Evolutionary conservation across 1,140 invertebrate species (phyloP).

Genomic region (Dendroctonus valens): DNA sequence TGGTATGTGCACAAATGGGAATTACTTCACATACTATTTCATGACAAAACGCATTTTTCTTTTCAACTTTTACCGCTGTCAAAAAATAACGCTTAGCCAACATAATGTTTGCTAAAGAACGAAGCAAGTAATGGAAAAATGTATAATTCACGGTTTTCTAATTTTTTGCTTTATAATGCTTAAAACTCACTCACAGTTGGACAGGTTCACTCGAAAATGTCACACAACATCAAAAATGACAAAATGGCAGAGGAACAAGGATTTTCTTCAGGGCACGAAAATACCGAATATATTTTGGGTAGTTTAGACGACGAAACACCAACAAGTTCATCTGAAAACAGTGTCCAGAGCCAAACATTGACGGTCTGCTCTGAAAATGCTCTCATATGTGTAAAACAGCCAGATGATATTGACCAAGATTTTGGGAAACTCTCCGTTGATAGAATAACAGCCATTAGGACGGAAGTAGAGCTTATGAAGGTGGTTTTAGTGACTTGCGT

Average conservation of each 20-base stretch:
- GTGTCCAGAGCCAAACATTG: neutral
- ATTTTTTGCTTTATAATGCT: too few relatives aligned
- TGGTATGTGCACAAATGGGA: too few relatives aligned
- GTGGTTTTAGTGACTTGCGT: neutral
- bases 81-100: too few relatives aligned
- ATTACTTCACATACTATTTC: too few relatives aligned
- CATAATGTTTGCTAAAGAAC: too few relatives aligned
- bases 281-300: slow-evolving; percentile 20
- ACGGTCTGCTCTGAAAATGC: neutral
- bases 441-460: slow-evolving; percentile 27
- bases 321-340: slow-evolving; percentile 7
- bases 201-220: too few relatives aligned
- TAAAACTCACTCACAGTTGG: too few relatives aligned
- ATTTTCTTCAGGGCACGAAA: neutral
- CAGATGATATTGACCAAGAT: slow-evolving; percentile 12
- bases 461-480: slow-evolving; percentile 28
- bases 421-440: slow-evolving; percentile 16
- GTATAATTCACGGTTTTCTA: too few relatives aligned
- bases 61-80: too few relatives aligned
- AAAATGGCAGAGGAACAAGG: slow-evolving; percentile 10
- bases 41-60: too few relatives aligned
- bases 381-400: neutral
- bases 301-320: slow-evolving; percentile 17
- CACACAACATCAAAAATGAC: slow-evolving; percentile 2
- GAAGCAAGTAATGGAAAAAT: too few relatives aligned